Evolutionary conservation across 2,113 vertebrate genomes (phyloP).

Genomic region (Grammomys surdaster): DNA sequence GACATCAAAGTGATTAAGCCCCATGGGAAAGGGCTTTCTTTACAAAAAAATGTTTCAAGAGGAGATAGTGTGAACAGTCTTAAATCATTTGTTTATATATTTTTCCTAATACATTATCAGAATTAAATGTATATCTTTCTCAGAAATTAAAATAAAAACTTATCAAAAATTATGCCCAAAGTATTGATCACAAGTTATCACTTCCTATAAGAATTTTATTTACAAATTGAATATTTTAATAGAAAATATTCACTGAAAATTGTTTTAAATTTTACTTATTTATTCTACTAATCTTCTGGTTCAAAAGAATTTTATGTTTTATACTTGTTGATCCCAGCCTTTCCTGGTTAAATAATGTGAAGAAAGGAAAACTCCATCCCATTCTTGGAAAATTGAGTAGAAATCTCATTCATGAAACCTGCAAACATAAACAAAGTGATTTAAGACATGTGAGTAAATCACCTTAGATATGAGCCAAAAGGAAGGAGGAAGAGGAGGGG

Average conservation of each 20-base stretch:
- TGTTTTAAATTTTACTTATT: neutral
- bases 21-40: neutral
- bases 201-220: neutral
- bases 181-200: neutral
- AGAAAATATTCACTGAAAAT: slow-evolving; percentile 17
- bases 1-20: neutral
- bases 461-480: neutral
- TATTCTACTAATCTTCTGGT: neutral
- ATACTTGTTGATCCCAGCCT: neutral
- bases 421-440: neutral
- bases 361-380: neutral
- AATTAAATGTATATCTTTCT: slow-evolving; percentile 8
- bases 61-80: neutral
- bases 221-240: slow-evolving; percentile 4
- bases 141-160: slow-evolving; percentile 25
- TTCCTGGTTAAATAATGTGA: slow-evolving; percentile 5
- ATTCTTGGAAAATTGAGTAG: neutral
- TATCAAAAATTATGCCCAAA: slow-evolving; percentile 13
- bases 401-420: neutral
- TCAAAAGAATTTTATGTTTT: slow-evolving; percentile 11
- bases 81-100: neutral
- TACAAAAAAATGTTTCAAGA: neutral
- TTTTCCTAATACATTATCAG: neutral
- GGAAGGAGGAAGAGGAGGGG: neutral
- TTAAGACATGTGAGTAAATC: neutral